Evolutionary conservation across 2,888 invertebrate species (phyloP).

Genomic region (Ectropis crepuscularia): DNA sequence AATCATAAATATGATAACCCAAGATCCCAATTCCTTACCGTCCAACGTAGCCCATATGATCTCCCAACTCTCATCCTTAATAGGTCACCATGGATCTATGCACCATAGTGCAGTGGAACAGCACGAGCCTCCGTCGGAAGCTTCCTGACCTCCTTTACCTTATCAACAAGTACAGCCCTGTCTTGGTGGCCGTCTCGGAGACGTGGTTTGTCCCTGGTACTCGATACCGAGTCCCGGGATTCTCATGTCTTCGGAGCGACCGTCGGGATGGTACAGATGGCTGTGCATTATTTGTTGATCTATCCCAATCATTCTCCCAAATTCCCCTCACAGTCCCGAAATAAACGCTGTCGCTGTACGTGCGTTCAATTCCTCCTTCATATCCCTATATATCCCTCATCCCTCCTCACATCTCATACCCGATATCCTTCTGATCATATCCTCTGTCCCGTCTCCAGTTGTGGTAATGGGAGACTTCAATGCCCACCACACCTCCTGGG

Average conservation of each 20-base stretch:
- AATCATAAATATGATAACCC: constrained; percentile 1
- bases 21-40: constrained; percentile 9
- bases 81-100: constrained; percentile 1
- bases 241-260: neutral
- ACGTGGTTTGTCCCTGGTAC: neutral
- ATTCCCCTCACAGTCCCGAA: too few species aligned
- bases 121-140: constrained; percentile 30
- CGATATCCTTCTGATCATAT: too few species aligned
- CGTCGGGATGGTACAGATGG: neutral
- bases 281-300: neutral
- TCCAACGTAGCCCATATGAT: constrained; percentile 21
- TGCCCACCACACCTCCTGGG: too few species aligned
- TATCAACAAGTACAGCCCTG: neutral
- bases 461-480: too few species aligned
- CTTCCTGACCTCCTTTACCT: neutral
- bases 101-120: constrained; percentile 34
- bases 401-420: neutral
- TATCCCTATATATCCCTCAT: neutral
- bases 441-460: too few species aligned
- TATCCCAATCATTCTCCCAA: too few species aligned
- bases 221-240: neutral
- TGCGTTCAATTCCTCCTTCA: neutral
- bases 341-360: too few species aligned
- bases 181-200: constrained; percentile 1
- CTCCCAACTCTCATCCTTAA: constrained; percentile 7